phyloP scores from a whole-genome alignment of 1,140 invertebrate species.

The Aethina tumida region DNA sequence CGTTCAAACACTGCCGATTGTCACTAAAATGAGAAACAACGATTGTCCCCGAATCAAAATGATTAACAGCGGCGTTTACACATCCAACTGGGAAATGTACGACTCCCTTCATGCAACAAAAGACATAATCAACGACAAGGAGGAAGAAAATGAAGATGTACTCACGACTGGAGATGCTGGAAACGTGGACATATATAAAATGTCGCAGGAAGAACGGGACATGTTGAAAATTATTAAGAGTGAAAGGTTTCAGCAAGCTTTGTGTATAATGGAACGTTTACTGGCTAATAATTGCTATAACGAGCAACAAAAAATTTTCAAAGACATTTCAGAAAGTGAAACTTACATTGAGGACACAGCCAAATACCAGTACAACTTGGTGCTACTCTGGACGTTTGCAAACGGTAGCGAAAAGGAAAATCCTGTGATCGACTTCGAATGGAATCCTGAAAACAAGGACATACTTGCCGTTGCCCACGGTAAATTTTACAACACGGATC shows the following conservation, averaged over 20 bases:
- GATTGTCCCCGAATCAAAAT: constrained; percentile 42
- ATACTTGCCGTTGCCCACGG: constrained; percentile 64
- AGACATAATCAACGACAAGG: constrained; percentile 24
- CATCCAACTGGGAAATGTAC: constrained; percentile 63
- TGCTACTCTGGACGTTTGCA: constrained; percentile 53
- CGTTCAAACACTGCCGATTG: constrained; percentile 50
- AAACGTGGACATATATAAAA: constrained; percentile 23
- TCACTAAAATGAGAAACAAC: constrained; percentile 51
- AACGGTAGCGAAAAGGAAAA: constrained; percentile 37
- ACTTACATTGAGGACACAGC: constrained; percentile 47
- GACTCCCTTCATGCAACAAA: constrained; percentile 46
- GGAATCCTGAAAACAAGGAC: constrained; percentile 52
- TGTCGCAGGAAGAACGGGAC: constrained; percentile 29
- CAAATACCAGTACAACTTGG: constrained; percentile 52
- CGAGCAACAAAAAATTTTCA: constrained; percentile 52
- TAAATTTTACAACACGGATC: constrained; percentile 44
- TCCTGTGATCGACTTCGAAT: constrained; percentile 50
- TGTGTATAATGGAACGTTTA: constrained; percentile 53
- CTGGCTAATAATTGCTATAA: constrained; percentile 55
- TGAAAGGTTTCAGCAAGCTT: constrained; percentile 46
- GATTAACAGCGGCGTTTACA: constrained; percentile 47
- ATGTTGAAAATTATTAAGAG: constrained; percentile 33
- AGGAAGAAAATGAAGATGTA: constrained; percentile 3
- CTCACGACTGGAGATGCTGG: constrained; percentile 8
- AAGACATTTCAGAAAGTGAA: constrained; percentile 42